A percentile compares a stretch with the other conserved stretches of the same genome.
Conservation (phyloP, 2,113 vertebrate species). For the Cyanocitta stelleri region DNA sequence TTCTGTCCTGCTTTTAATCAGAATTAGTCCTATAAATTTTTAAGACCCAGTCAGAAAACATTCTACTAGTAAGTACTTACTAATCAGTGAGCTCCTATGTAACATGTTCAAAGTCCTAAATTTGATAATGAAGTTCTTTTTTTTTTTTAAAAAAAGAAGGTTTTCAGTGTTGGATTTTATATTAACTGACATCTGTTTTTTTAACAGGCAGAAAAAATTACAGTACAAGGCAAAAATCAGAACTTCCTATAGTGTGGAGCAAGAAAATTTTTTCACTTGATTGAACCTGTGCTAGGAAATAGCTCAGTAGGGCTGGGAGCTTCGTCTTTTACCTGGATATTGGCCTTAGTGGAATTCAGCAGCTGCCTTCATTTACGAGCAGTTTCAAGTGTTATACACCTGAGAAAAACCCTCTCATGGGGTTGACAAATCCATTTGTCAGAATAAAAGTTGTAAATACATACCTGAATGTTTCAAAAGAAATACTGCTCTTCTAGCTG, state of each 20-base stretch:
- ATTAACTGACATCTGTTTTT: neutral
- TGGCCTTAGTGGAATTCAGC: neutral
- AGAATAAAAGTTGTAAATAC: neutral
- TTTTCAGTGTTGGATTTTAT: neutral
- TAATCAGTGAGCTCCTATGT: neutral
- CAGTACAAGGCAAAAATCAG: neutral
- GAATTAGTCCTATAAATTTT: neutral
- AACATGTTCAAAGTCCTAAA: neutral
- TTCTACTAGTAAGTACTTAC: neutral
- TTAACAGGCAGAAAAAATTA: neutral
- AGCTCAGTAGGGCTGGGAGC: neutral
- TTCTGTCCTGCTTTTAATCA: neutral
- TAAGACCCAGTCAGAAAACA: neutral
- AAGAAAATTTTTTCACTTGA: neutral
- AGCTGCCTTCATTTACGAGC: neutral
- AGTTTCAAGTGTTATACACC: neutral
- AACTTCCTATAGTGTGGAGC: neutral
- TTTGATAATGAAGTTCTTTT: neutral
- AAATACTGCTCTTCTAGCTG: neutral
- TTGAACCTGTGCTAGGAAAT: neutral
- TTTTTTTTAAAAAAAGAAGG: neutral
- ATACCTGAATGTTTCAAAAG: neutral
- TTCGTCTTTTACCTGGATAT: neutral
- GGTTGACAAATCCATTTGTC: neutral
- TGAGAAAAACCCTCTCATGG: neutral